These are phyloP conservation scores for Esox masquinongy DNA, from an alignment of 2,797 vertebrate species.

Conservation along the genomic window DNA sequence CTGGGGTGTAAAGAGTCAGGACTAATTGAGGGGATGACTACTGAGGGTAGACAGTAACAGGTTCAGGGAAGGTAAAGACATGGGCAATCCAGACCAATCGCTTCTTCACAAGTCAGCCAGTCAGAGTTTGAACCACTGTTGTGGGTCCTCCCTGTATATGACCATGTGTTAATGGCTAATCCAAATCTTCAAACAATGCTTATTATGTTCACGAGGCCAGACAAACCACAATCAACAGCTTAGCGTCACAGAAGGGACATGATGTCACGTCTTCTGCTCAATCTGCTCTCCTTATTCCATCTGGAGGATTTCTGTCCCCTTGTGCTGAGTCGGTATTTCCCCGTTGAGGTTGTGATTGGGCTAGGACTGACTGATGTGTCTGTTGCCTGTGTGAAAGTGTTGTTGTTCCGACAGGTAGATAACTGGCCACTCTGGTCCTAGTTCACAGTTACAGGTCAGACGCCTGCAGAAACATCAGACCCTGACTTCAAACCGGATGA, in stretches of 20 bases:
- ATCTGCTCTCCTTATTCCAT: constrained; percentile 3
- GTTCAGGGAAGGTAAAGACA: not conserved
- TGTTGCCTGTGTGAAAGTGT: not conserved
- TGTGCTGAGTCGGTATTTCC: not conserved
- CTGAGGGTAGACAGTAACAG: not conserved
- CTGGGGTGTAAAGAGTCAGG: not conserved
- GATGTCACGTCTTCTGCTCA: not conserved
- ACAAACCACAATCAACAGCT: not conserved
- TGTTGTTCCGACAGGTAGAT: not conserved
- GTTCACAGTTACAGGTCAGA: constrained; percentile 43
- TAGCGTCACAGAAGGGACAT: not conserved
- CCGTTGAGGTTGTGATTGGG: not conserved
- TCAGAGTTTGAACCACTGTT: not conserved
- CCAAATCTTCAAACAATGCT: not conserved
- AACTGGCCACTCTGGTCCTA: constrained; percentile 39
- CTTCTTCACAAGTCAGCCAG: constrained; percentile 6
- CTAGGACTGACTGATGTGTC: not conserved
- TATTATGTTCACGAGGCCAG: not conserved
- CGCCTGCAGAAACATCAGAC: constrained; percentile 41
- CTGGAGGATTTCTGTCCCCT: not conserved
- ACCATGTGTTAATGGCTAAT: not conserved
- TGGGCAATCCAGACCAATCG: not conserved
- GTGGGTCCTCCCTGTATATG: not conserved
- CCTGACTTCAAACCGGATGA: constrained; percentile 45
- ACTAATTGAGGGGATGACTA: not conserved